phyloP scores from a whole-genome alignment of 2,888 invertebrate species.

The Trichopria drosophilae region DNA sequence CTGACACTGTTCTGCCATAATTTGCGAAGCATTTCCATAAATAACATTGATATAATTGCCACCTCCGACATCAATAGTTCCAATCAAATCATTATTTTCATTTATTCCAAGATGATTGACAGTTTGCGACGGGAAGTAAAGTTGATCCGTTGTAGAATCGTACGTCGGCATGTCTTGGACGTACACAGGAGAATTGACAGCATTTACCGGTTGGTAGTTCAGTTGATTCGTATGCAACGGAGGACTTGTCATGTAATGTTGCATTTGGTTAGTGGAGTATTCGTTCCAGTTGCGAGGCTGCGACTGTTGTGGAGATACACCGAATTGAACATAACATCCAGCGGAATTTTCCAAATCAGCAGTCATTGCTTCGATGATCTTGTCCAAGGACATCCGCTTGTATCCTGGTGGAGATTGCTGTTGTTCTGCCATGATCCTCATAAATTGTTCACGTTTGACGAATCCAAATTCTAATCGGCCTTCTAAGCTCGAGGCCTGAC shows the following conservation, averaged over 20 bases:
- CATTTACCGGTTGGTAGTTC: slow-evolving; percentile 35
- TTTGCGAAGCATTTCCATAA: slow-evolving; percentile 52
- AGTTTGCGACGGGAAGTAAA: slow-evolving; percentile 51
- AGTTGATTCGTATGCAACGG: slow-evolving; percentile 36
- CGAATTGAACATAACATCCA: slow-evolving; percentile 64
- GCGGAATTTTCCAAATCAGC: slow-evolving; percentile 64
- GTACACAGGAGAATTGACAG: slow-evolving; percentile 44
- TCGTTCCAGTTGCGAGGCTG: slow-evolving; percentile 52
- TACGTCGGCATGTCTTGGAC: slow-evolving; percentile 45
- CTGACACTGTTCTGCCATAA: slow-evolving; percentile 52
- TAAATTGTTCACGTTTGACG: too few relatives aligned
- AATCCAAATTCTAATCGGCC: too few relatives aligned
- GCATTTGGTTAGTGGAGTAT: slow-evolving; percentile 45
- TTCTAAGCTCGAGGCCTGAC: too few relatives aligned
- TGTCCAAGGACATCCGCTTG: slow-evolving; percentile 58
- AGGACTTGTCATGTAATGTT: slow-evolving; percentile 43
- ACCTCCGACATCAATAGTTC: slow-evolving; percentile 57
- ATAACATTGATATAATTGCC: slow-evolving; percentile 59
- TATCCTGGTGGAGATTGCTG: slow-evolving; percentile 46
- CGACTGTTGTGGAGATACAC: slow-evolving; percentile 56
- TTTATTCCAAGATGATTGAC: slow-evolving; percentile 53
- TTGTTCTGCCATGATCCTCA: slow-evolving; percentile 43
- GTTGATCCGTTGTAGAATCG: slow-evolving; percentile 43
- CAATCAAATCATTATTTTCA: slow-evolving; percentile 53
- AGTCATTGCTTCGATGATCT: slow-evolving; percentile 66